These are phyloP conservation scores for Tubulanus polymorphus DNA, from an alignment of 2,888 invertebrate species.

Conservation along the genomic window DNA sequence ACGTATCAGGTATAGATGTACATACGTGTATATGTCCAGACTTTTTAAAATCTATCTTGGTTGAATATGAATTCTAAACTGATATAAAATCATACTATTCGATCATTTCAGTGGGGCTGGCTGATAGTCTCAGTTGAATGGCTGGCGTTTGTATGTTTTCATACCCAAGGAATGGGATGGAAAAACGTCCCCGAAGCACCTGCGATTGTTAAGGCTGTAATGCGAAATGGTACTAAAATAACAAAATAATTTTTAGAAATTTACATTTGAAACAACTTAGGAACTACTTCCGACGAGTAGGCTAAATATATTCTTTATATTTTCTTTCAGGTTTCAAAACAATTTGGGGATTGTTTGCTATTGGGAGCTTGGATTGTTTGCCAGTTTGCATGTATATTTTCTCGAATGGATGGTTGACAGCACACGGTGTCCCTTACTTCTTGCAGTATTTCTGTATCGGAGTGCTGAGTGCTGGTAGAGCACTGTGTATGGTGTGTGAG, in stretches of 20 bases:
- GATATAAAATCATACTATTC: not conserved
- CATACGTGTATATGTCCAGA: not conserved
- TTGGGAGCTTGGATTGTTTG: slow-evolving; percentile 35
- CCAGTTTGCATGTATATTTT: slow-evolving; percentile 40
- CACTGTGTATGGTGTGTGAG: slow-evolving; percentile 30
- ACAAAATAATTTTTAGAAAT: not conserved
- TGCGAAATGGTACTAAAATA: slow-evolving; percentile 32
- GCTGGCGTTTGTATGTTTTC: slow-evolving; percentile 41
- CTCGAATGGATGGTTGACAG: slow-evolving; percentile 18
- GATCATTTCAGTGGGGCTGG: slow-evolving; percentile 34
- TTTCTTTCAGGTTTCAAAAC: slow-evolving; percentile 36
- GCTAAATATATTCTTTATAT: not conserved
- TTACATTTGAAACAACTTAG: not conserved
- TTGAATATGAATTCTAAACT: not conserved
- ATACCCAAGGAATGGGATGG: slow-evolving; percentile 37
- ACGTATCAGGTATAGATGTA: slow-evolving; percentile 27
- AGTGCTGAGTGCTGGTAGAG: slow-evolving; percentile 23
- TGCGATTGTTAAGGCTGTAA: slow-evolving; percentile 30
- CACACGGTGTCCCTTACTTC: slow-evolving; percentile 13
- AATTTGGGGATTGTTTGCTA: slow-evolving; percentile 29
- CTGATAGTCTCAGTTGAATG: slow-evolving; percentile 39
- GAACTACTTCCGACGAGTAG: no score
- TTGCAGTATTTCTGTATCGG: slow-evolving; percentile 19
- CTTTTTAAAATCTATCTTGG: slow-evolving; percentile 2
- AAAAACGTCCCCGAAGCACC: slow-evolving; percentile 33